A percentile compares a stretch with the other conserved stretches of the same genome.
These are phyloP conservation scores for Meloe dianella DNA, from an alignment of 2,888 invertebrate genomes.

Conservation along the genomic window DNA sequence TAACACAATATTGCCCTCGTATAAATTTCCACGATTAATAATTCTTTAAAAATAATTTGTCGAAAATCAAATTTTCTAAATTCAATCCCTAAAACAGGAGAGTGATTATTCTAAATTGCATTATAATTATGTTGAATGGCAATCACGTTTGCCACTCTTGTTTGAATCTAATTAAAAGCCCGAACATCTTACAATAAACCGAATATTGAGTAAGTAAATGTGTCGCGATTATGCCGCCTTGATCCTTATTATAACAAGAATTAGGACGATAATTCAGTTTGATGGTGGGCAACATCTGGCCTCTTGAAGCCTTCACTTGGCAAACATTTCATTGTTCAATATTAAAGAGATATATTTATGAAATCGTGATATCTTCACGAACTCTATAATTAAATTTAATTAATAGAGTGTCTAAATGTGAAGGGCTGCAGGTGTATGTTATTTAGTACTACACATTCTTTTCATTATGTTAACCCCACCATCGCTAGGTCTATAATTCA, in stretches of 20 bases:
- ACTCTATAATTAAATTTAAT: conserved; percentile 27
- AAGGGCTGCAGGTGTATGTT: conserved; percentile 17
- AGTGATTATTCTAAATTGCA: neutral
- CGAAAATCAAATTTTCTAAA: neutral
- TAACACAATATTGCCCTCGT: neutral
- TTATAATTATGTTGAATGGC: conserved; percentile 1
- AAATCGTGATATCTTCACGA: conserved; percentile 4
- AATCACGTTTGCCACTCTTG: conserved; percentile 18
- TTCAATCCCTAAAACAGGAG: no score
- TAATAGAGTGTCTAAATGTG: conserved; percentile 18
- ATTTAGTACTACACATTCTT: neutral
- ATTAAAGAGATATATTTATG: neutral
- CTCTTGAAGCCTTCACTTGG: conserved; percentile 25
- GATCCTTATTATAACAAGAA: conserved; percentile 43
- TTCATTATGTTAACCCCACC: neutral
- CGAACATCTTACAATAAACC: conserved; percentile 25
- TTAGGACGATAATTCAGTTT: conserved; percentile 47
- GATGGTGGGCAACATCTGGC: conserved; percentile 39
- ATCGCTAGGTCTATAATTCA: neutral
- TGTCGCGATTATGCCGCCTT: conserved; percentile 40
- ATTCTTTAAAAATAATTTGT: neutral
- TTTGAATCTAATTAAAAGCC: conserved; percentile 5
- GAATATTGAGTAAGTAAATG: conserved; percentile 41
- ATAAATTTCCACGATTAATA: neutral
- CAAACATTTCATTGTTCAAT: conserved; percentile 9